These are phyloP conservation scores for Serinus canaria DNA, from an alignment of 2,113 vertebrate species.

Conservation along the genomic window DNA sequence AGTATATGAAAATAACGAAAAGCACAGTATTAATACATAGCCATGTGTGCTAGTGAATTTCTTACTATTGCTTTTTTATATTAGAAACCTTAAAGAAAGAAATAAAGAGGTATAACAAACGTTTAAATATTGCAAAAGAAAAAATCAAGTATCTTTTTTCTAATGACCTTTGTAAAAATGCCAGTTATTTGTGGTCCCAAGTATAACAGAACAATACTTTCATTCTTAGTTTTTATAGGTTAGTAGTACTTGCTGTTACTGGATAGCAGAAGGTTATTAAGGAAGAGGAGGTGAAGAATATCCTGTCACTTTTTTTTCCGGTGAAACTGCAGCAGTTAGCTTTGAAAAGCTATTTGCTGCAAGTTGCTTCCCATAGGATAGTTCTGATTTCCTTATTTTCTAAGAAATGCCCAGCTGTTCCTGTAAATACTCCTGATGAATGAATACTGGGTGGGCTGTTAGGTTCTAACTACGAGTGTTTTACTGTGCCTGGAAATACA, in stretches of 20 bases:
- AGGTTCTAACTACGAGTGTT: not conserved
- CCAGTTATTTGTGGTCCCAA: not conserved
- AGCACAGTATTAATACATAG: not conserved
- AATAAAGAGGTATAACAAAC: not conserved
- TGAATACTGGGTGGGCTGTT: not conserved
- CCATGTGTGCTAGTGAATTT: not conserved
- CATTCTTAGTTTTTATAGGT: not conserved
- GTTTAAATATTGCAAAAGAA: not conserved
- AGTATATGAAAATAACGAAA: not conserved
- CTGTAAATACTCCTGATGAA: not conserved
- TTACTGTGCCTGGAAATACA: not conserved
- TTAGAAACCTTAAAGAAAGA: not conserved
- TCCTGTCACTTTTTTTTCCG: not conserved
- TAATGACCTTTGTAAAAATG: not conserved
- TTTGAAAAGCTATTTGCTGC: not conserved
- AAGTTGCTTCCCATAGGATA: not conserved
- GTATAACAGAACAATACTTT: not conserved
- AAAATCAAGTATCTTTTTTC: not conserved
- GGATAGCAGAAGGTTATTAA: not conserved
- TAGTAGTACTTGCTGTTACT: not conserved
- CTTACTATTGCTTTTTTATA: not conserved
- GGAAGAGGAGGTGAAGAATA: not conserved
- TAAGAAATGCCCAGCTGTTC: not conserved
- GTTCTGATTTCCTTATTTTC: not conserved
- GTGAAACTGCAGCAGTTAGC: not conserved